phyloP scores from a whole-genome alignment of 1,140 invertebrate species.

The Babylonia areolata region DNA sequence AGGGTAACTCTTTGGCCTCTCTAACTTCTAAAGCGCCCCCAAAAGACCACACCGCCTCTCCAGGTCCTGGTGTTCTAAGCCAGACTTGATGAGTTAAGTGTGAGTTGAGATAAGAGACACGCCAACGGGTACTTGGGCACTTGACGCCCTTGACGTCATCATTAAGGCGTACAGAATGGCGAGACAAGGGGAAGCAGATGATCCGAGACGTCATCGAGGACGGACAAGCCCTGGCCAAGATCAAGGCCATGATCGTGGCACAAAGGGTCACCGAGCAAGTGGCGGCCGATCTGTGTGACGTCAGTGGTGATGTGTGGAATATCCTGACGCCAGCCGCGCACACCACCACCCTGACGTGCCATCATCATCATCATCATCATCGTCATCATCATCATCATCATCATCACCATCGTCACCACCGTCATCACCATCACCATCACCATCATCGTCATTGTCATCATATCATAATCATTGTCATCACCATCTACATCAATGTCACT shows the following conservation, averaged over 20 bases:
- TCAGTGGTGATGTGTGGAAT: conserved; percentile 61
- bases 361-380: conserved; percentile 43
- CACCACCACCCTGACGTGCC: conserved; percentile 60
- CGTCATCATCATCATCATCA: conserved; percentile 38
- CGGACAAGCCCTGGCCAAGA: conserved; percentile 77
- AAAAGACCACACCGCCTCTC: no score
- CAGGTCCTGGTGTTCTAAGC: no score
- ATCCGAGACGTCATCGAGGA: conserved; percentile 73
- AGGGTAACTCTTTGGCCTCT: no score
- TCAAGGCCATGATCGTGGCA: conserved; percentile 76
- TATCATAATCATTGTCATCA: no score
- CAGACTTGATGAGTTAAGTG: no score
- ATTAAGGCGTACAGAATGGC: no score
- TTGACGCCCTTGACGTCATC: no score
- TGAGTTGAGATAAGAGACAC: no score
- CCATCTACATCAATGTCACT: no score
- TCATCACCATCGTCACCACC: not conserved
- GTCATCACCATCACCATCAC: conserved; percentile 8
- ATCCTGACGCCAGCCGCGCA: conserved; percentile 73
- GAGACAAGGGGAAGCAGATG: conserved; percentile 69
- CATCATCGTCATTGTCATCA: no score
- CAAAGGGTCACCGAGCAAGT: conserved; percentile 76
- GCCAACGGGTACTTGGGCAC: no score
- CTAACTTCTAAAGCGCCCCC: no score
- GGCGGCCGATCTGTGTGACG: conserved; percentile 75